Evolutionary conservation across 2,888 invertebrate species (phyloP).

Genomic region (Hypercompe scribonia): DNA sequence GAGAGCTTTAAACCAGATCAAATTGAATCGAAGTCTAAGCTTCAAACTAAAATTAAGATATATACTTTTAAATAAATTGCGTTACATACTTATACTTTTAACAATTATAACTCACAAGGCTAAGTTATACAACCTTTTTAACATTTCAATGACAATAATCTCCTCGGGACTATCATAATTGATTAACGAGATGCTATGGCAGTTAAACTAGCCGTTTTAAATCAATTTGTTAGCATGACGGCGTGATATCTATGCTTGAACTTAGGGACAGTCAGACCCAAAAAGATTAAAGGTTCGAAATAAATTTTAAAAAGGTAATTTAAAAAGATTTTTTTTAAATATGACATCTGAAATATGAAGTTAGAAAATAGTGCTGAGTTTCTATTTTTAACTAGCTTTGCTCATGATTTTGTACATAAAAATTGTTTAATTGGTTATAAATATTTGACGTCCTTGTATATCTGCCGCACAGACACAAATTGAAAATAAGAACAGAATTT

Average conservation of each 20-base stretch:
- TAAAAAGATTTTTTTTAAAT: neutral
- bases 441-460: neutral
- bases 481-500: neutral
- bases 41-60: too few species aligned
- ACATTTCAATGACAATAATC: slow-evolving; percentile 18
- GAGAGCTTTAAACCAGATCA: neutral
- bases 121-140: slow-evolving; percentile 11
- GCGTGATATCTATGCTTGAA: slow-evolving; percentile 44
- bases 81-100: too few species aligned
- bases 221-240: slow-evolving; percentile 70
- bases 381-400: neutral
- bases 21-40: too few species aligned
- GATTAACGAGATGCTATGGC: slow-evolving; percentile 21
- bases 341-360: neutral
- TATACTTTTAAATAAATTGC: too few species aligned
- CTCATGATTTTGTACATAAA: neutral
- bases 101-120: slow-evolving; percentile 1
- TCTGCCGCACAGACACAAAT: neutral
- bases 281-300: slow-evolving; percentile 27
- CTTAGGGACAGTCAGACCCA: slow-evolving; percentile 50
- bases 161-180: slow-evolving; percentile 19
- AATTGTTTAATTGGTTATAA: too few species aligned
- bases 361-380: neutral
- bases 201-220: slow-evolving; percentile 39
- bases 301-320: neutral